Percentiles rank a stretch among this genome's conserved stretches.
Evolutionary conservation across 2,797 vertebrate genomes (phyloP).

Genomic region (Furcifer pardalis): DNA sequence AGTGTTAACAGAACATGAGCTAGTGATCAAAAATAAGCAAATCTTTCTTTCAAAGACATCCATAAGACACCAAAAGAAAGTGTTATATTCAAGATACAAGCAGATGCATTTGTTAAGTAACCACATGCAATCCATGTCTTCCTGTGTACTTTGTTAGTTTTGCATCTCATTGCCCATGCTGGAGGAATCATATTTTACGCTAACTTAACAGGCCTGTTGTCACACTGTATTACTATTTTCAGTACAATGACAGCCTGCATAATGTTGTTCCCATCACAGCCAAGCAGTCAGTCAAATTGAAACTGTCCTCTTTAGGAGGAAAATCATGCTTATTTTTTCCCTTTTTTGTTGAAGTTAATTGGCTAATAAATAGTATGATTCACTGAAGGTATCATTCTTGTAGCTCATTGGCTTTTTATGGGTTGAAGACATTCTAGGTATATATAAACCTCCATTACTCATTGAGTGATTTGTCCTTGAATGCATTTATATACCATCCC

Average conservation of each 20-base stretch:
- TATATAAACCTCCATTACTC: neutral
- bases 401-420: neutral
- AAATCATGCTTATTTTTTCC: neutral
- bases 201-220: slow-evolving; percentile 19
- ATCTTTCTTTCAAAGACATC: neutral
- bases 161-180: slow-evolving; percentile 12
- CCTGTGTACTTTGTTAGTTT: slow-evolving; percentile 7
- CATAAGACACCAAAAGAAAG: slow-evolving; percentile 25
- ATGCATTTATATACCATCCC: neutral
- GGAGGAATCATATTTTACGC: slow-evolving; percentile 32
- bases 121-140: slow-evolving; percentile 19
- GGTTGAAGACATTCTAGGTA: neutral
- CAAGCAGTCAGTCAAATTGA: slow-evolving; percentile 1
- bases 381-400: neutral
- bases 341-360: neutral
- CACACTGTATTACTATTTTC: slow-evolving; percentile 13
- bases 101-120: slow-evolving; percentile 27
- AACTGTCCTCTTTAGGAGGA: neutral
- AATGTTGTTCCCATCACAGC: neutral
- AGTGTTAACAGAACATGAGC: slow-evolving; percentile 41
- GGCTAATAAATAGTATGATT: neutral
- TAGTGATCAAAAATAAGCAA: slow-evolving; percentile 28
- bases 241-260: neutral
- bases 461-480: neutral
- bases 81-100: slow-evolving; percentile 25